Evolutionary conservation across 2,113 vertebrate species (phyloP), one percentile per base, ranked within the genome.

Genomic region (Cryptoleucopteryx plumbea): DNA sequence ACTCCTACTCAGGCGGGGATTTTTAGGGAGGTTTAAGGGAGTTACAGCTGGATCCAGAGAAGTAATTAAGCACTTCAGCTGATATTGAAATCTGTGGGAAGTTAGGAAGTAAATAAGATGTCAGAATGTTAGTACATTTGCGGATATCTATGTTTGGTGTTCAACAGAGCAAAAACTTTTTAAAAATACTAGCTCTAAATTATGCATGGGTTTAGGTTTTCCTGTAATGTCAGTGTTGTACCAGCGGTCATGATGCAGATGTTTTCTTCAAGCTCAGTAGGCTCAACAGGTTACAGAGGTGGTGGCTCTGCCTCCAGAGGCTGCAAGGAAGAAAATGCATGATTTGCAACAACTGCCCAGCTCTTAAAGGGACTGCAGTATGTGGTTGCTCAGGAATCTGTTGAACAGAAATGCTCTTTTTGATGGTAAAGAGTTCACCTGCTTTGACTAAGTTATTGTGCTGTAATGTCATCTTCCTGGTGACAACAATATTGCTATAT

Each of bases 71-170:
- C 67, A 21, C 19, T 70, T 83, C 19, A 80, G 23, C 53, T 93
- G 58, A 21, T 16, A 7, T 2, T 23, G 65, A 59, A 82, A 59
- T 71, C n/a, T 32, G 13, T 53, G 38, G 36, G 63, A 88, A 86
- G 48, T 38, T 47, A 23, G 36, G 63, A 66, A 70, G 32, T 40
- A 67, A 61, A n/a, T 55, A 58, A 72, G 23, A 45, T 27, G 31
- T 31, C 31, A 31, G 20, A 88, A 43, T 48, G 63, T 26, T 0
- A 16, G 40, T n/a, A 9, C 17, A 52, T 68, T 21, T 48, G 48
- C 31, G 19, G 31, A 3, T 81, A 53, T 56, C 53, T n/a, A 0
- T 59, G 27, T 62, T 82, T 5, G 1, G 42, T 0, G 1, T 27
- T 84, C 27, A 88, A 7, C 21, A 68, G 31, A 93, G 31, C 7